A percentile compares a stretch with the other conserved stretches of the same genome.
phyloP scores from a whole-genome alignment of 2,797 vertebrate species.

The Acomys russatus region DNA sequence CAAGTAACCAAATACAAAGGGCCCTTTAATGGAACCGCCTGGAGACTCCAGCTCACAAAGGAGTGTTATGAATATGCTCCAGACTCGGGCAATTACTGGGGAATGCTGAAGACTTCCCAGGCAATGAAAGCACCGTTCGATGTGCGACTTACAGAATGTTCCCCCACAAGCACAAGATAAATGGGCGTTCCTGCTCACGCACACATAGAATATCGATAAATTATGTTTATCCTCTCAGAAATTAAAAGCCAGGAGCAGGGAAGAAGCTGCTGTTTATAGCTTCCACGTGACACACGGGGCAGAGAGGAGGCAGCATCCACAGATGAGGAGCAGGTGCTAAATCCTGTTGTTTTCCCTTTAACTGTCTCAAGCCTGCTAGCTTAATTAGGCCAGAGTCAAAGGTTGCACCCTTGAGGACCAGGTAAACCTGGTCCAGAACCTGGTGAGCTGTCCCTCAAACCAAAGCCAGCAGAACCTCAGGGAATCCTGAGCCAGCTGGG shows the following conservation, averaged over 20 bases:
- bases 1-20: constrained; percentile 71
- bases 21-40: constrained; percentile 54
- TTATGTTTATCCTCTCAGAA: constrained; percentile 36
- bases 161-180: constrained; percentile 35
- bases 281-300: not conserved
- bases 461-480: not conserved
- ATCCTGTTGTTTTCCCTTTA: constrained; percentile 59
- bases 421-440: not conserved
- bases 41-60: constrained; percentile 48
- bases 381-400: constrained; percentile 73
- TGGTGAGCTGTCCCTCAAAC: not conserved
- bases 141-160: constrained; percentile 21
- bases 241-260: constrained; percentile 46
- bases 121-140: constrained; percentile 41
- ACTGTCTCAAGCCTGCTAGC: not conserved
- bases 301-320: not conserved
- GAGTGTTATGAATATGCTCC: not conserved
- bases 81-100: constrained; percentile 4
- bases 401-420: not conserved
- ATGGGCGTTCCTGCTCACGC: not conserved
- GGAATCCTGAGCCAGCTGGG: not conserved
- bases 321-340: constrained; percentile 42
- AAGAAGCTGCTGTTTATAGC: not conserved
- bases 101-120: not conserved
- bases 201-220: constrained; percentile 13